Base-by-base conservation (phyloP, 30 jellyfish, hydroid and myxozoan species). In the Hydractinia symbiolongicarpus region DNA sequence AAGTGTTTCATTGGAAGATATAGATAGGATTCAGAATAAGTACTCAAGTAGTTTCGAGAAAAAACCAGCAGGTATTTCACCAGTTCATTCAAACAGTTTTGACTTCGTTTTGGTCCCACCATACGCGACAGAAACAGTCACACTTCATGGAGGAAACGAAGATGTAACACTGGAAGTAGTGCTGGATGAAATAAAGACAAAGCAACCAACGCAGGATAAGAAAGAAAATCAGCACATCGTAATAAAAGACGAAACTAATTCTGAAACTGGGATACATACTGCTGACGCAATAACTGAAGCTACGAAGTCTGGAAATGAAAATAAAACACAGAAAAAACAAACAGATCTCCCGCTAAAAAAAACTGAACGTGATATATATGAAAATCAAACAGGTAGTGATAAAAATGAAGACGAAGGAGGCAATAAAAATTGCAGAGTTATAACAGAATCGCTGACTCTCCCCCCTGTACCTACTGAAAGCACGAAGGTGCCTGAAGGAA, bases 1-100 rank as follows among this genome's bases (percentile, higher is more conserved):
- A 30, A 64, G 74, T 64, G 52, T 44, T n/a, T 64, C 74, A 13
- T 51, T n/a, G 8, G 74, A 64, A 13, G 74, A 64, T 64, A 64
- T 64, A 7, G 40, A 64, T 6, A 4, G 4, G 7, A 30, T 0
- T 30, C 2, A 30, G 2, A 30, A 30, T 30, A 30, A 30, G 44
- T 2, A 30, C 44, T 30, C 44, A 30, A 1, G 44, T 30, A 30
- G 44, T 30, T 30, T 30, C 44, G 44, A 30, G 44, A 30, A 30
- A 1, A 30, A 30, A 30, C 44, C 44, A 1, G 44, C 44, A 30
- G 44, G 44, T 30, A 30, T 30, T 0, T 30, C 44, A 30, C 44
- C 44, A 30, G 44, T 30, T 30, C 44, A 30, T 30, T 30, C 44
- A 30, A 30, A 30, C 44, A 30, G 44, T 30, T 30, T 30, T 30